Conservation (phyloP, 1,140 invertebrate species). For the Ostrea denselamellosa region DNA sequence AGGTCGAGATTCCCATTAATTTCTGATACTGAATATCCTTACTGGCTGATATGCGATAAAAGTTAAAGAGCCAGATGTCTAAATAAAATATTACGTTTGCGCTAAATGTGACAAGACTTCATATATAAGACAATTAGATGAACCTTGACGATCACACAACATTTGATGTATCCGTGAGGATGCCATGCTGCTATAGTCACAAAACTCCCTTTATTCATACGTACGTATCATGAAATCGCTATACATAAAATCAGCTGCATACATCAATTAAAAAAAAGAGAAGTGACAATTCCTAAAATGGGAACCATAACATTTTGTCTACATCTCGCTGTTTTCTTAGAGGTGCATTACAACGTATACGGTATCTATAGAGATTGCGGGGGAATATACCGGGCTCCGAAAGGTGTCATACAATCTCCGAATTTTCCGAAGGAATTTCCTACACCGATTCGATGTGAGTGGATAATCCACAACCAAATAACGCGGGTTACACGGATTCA, state of each 20-base stretch:
- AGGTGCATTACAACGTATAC: not conserved
- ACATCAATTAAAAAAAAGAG: not conserved
- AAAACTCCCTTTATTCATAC: no score
- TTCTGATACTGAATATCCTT: not conserved
- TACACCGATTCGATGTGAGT: conserved; percentile 90
- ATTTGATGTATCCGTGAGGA: no score
- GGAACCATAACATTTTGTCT: not conserved
- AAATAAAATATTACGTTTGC: not conserved
- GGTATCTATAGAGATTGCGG: conserved; percentile 64
- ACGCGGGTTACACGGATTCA: conserved; percentile 87
- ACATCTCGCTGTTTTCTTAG: not conserved
- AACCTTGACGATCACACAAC: not conserved
- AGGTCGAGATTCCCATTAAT: not conserved
- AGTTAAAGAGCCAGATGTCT: not conserved
- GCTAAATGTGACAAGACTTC: not conserved
- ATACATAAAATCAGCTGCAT: no score
- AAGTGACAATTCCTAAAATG: not conserved
- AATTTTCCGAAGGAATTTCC: conserved; percentile 89
- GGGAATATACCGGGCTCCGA: conserved; percentile 55
- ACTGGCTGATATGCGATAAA: not conserved
- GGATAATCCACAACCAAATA: conserved; percentile 88
- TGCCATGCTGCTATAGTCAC: no score
- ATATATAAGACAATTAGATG: not conserved
- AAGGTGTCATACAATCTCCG: conserved; percentile 86
- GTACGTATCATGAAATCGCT: no score